Evolutionary conservation across 2,797 vertebrate species (phyloP).

Genomic region (Microhierax caerulescens): DNA sequence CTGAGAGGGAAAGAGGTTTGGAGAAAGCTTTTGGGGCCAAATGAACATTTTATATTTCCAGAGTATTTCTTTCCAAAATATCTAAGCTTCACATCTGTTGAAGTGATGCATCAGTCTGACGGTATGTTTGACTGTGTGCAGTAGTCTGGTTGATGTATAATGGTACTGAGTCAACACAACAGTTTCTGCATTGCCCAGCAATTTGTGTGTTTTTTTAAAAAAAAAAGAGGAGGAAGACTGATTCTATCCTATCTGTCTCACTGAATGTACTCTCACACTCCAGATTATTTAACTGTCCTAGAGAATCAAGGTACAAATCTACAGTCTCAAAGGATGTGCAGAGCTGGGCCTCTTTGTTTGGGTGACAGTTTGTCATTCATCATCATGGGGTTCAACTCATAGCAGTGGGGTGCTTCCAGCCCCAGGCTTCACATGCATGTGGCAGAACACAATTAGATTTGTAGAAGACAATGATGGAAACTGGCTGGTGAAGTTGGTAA

Average conservation of each 20-base stretch:
- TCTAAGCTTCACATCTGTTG: background rate
- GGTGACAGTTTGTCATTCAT: background rate
- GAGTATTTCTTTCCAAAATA: background rate
- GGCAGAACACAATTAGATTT: background rate
- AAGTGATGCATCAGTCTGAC: background rate
- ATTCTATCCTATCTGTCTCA: background rate
- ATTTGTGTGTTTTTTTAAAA: background rate
- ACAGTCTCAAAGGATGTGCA: background rate
- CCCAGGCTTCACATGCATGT: background rate
- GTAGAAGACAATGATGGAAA: background rate
- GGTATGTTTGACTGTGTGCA: background rate
- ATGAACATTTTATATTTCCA: background rate
- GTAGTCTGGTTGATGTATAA: background rate
- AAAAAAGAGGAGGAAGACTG: background rate
- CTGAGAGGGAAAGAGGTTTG: background rate
- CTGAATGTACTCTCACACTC: background rate
- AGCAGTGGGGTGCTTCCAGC: background rate
- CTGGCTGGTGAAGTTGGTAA: background rate
- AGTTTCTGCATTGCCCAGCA: background rate
- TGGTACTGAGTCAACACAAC: background rate
- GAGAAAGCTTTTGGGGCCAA: background rate
- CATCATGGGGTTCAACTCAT: rapidly evolving
- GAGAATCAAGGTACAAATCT: background rate
- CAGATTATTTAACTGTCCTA: background rate
- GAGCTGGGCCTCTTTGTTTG: background rate